Conservation (phyloP, 2,888 invertebrate species). For the Tridacna gigas region DNA sequence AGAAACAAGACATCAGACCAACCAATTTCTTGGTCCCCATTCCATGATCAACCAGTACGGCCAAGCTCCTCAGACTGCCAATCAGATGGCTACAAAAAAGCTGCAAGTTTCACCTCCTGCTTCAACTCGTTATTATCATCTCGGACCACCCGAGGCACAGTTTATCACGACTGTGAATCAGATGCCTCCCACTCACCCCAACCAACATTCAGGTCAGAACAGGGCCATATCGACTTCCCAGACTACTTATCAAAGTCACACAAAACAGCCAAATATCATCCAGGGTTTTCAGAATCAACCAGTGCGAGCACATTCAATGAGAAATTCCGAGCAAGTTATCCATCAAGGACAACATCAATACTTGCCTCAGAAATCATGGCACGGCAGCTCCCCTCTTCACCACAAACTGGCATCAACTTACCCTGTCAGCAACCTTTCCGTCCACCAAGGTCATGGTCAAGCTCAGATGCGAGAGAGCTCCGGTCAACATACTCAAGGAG, state of each 20-base stretch:
- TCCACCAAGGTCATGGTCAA: slow-evolving; percentile 18
- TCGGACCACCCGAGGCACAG: slow-evolving; percentile 13
- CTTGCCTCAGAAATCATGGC: background rate
- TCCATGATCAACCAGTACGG: slow-evolving; percentile 2
- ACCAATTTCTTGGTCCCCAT: background rate
- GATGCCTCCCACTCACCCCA: background rate
- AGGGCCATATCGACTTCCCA: background rate
- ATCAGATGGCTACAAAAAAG: background rate
- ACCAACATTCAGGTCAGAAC: background rate
- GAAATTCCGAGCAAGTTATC: background rate
- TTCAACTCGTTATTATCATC: background rate
- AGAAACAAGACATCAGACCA: background rate
- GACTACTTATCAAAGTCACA: background rate
- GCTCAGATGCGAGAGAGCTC: background rate
- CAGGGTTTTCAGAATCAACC: background rate
- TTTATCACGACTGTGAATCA: background rate
- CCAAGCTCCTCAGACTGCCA: background rate
- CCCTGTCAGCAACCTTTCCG: slow-evolving; percentile 2
- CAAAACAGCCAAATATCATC: background rate
- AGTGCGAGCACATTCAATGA: background rate
- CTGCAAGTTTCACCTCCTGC: background rate
- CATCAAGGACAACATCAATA: background rate
- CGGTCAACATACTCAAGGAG: background rate
- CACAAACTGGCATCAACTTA: background rate
- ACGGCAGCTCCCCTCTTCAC: background rate